These are phyloP conservation scores for Diarsia mendica DNA, from an alignment of 2,888 invertebrate species.

Conservation along the genomic window DNA sequence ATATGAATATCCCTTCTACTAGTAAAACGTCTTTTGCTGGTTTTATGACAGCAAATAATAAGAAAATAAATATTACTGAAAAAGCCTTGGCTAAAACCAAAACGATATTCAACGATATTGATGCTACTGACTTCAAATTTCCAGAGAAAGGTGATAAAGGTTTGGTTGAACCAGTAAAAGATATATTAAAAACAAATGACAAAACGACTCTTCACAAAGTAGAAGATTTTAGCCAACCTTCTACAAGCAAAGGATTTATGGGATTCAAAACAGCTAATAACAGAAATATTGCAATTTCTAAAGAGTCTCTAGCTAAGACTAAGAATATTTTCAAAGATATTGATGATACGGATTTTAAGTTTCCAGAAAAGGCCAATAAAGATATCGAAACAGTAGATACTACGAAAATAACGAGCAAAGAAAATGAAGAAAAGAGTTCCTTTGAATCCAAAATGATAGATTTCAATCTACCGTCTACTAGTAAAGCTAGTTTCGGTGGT, in stretches of 20 bases:
- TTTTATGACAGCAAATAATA: slow-evolving; percentile 48
- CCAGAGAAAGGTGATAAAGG: neutral
- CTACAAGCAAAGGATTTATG: slow-evolving; percentile 18
- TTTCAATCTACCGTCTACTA: slow-evolving; percentile 22
- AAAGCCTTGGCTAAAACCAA: slow-evolving; percentile 27
- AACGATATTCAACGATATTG: slow-evolving; percentile 45
- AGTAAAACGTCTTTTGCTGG: slow-evolving; percentile 20
- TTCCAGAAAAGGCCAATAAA: neutral
- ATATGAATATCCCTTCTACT: slow-evolving; percentile 17
- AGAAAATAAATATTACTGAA: slow-evolving; percentile 27
- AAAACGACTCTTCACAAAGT: neutral
- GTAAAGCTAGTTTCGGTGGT: slow-evolving; percentile 16
- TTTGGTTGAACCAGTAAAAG: neutral
- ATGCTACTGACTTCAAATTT: slow-evolving; percentile 21
- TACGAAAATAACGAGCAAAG: neutral
- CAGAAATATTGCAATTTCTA: slow-evolving; percentile 30
- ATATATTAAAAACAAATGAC: neutral
- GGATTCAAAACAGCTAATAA: slow-evolving; percentile 50
- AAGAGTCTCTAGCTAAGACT: slow-evolving; percentile 24
- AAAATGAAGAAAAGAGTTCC: neutral
- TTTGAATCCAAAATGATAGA: neutral
- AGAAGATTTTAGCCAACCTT: slow-evolving; percentile 1
- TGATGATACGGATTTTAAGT: neutral
- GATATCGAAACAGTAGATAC: neutral
- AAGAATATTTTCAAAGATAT: slow-evolving; percentile 49